Base-by-base conservation (phyloP, 2,113 vertebrate genomes). In the Neolamprologus brichardi region DNA sequence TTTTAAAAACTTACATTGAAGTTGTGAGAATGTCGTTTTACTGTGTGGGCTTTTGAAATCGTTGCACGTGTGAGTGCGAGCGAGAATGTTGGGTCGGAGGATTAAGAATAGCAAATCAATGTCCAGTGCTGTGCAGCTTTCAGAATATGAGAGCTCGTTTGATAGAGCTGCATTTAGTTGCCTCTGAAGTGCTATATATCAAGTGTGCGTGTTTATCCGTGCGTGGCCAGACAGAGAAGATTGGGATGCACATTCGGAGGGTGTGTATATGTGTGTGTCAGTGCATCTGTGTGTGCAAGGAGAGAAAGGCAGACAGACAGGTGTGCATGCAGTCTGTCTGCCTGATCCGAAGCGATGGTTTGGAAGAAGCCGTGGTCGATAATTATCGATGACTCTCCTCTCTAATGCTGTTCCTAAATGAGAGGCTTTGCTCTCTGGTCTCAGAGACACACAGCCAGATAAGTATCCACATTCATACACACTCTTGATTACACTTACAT, bases 321-420 rank as follows among this genome's bases (percentile, higher is more conserved):
- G 86, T 78, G 87, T 78, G 82, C 87, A 28, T 84, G 30, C 70
- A 89, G 89, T 85, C 79, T 84, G 83, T 84, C 87, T 83, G 87
- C 79, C 84, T 91, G 90, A 92, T 87, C 84, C 58, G 28, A 86
- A 89, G 91, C 54, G 52, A 89, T 88, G 81, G 88, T 90, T 86
- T 87, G 82, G 88, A 91, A 90, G 88, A 81, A 91, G 87, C 85
- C 20, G 34, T 32, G 39, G 72, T 94, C 94, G 49, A 95, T 95
- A 87, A 58, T 87, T 92, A 94, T 95, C 41, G 93, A 95, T 87
- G 91, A 52, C 84, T 84, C 85, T 86, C 53, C 91, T 88, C 60
- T 90, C 82, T 30, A 88, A 75, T 49, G 34, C 84, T 77, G 85
- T 84, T 90, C 85, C 86, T 88, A 91, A 93, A 93, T 62, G 79